These are phyloP conservation scores for Piaya cayana DNA, from an alignment of 2,113 vertebrate genomes.

Conservation along the genomic window DNA sequence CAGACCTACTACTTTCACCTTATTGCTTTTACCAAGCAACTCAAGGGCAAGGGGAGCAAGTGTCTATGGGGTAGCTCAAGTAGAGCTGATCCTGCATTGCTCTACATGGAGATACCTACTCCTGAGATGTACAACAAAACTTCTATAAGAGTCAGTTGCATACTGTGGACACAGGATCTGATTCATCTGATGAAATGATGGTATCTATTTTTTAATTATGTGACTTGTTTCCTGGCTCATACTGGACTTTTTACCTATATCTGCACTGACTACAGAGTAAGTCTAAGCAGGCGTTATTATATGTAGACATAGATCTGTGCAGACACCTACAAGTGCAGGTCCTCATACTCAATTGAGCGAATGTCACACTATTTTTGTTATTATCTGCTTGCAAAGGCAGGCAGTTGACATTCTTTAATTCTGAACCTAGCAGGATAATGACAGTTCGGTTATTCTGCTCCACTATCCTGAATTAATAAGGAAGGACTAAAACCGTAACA, in stretches of 20 bases:
- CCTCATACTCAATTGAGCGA: neutral
- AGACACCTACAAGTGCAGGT: neutral
- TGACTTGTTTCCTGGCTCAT: neutral
- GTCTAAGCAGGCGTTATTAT: neutral
- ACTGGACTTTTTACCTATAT: neutral
- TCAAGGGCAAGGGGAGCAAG: neutral
- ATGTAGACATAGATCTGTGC: neutral
- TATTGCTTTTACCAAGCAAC: neutral
- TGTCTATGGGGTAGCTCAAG: neutral
- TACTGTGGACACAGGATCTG: too few species aligned
- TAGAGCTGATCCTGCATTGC: neutral
- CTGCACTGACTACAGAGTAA: neutral
- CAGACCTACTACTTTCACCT: neutral
- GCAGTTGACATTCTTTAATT: neutral
- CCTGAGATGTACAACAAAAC: neutral
- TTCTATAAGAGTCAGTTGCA: neutral
- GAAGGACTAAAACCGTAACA: neutral
- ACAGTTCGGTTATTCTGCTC: neutral
- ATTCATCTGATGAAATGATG: neutral
- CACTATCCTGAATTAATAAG: neutral
- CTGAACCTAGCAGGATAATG: neutral
- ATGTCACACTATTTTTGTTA: neutral
- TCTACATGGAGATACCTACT: neutral
- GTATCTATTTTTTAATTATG: neutral
- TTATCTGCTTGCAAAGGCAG: neutral